Percentiles rank a stretch among this genome's conserved stretches.
Conservation (phyloP, 2,113 vertebrate species). For the Theristicus caerulescens region DNA sequence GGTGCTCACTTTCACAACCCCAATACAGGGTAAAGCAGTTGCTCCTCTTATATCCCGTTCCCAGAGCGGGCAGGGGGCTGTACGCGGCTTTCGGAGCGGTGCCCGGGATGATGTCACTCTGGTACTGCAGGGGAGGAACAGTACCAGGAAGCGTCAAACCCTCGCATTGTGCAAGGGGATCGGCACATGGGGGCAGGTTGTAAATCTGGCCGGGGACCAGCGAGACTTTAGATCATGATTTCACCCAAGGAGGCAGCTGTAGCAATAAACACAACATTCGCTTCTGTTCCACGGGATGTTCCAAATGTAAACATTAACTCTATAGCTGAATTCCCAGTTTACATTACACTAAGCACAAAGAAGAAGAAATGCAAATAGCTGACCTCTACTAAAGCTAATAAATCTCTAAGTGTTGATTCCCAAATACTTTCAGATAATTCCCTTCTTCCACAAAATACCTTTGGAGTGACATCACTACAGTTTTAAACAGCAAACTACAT, state of each 20-base stretch:
- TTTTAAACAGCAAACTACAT: constrained; percentile 68
- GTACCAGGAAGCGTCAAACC: constrained; percentile 30
- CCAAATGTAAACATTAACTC: constrained; percentile 57
- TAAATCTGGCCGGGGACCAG: constrained; percentile 5
- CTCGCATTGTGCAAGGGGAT: background rate
- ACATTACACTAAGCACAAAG: constrained; percentile 29
- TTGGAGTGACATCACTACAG: constrained; percentile 33
- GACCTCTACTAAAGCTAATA: constrained; percentile 36
- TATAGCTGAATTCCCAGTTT: constrained; percentile 52
- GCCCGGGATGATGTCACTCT: background rate
- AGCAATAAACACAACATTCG: constrained; percentile 31
- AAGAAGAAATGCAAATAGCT: constrained; percentile 43
- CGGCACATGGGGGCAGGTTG: background rate
- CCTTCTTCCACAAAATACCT: constrained; percentile 46
- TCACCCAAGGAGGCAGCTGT: constrained; percentile 19
- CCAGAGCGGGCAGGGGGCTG: background rate
- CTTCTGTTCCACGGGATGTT: constrained; percentile 4
- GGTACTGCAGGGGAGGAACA: background rate
- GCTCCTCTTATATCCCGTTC: background rate
- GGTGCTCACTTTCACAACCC: background rate
- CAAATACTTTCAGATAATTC: constrained; percentile 42
- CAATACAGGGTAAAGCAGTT: background rate
- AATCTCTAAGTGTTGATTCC: constrained; percentile 53
- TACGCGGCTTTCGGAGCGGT: background rate
- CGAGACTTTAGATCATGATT: constrained; percentile 19